Conservation (phyloP, 2,888 invertebrate genomes). For the Perizoma flavofasciatum region DNA sequence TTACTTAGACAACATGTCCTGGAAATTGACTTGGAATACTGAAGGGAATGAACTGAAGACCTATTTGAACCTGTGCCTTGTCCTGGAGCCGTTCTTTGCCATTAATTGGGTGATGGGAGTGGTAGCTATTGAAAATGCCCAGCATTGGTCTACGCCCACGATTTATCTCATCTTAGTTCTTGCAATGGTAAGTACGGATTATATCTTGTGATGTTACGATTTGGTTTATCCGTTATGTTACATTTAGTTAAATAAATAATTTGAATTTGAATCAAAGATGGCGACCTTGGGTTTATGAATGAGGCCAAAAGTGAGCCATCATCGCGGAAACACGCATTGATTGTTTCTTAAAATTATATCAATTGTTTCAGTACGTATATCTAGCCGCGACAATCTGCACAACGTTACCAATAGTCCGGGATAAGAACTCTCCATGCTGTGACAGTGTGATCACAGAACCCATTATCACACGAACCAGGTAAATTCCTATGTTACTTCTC, state of each 20-base stretch:
- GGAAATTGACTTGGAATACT: constrained; percentile 74
- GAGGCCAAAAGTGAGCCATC: too few species aligned
- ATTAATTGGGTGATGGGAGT: constrained; percentile 90
- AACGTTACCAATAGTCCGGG: constrained; percentile 70
- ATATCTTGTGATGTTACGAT: too few species aligned
- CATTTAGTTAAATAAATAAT: too few species aligned
- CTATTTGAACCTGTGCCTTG: constrained; percentile 85
- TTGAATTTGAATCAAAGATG: too few species aligned
- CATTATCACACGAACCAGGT: constrained; percentile 64
- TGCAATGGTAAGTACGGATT: constrained; percentile 76
- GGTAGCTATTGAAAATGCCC: constrained; percentile 87
- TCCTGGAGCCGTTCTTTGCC: constrained; percentile 88
- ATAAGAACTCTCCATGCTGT: constrained; percentile 63
- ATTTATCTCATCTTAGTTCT: constrained; percentile 83
- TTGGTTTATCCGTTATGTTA: too few species aligned
- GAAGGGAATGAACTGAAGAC: constrained; percentile 84
- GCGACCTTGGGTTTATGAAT: too few species aligned
- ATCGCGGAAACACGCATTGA: too few species aligned
- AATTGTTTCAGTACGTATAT: constrained; percentile 65
- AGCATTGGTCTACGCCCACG: constrained; percentile 84
- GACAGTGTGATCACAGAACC: constrained; percentile 67
- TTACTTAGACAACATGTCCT: constrained; percentile 77
- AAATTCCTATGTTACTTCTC: constrained; percentile 9
- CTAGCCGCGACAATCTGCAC: constrained; percentile 71
- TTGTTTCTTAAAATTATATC: too few species aligned